Evolutionary conservation across 2,113 vertebrate genomes (phyloP).

Genomic region (Scalopus aquaticus): DNA sequence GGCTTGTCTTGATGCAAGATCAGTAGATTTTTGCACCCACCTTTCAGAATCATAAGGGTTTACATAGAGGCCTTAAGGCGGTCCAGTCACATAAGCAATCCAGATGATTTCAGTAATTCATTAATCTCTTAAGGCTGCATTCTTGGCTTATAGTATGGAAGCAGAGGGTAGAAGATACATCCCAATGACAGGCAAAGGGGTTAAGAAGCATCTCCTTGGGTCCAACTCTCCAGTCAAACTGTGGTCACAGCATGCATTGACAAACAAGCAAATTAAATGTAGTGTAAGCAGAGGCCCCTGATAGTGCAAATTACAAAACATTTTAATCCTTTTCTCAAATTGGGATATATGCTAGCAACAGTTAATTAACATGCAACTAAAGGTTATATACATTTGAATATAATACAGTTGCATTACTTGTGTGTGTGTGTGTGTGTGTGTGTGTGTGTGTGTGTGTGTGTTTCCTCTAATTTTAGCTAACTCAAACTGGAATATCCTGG

Average conservation of each 20-base stretch:
- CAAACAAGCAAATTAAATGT: constrained; percentile 1
- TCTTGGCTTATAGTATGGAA: neutral
- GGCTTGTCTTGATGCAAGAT: neutral
- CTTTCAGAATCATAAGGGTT: neutral
- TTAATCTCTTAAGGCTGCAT: neutral
- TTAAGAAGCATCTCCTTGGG: neutral
- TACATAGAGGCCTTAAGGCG: neutral
- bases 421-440: neutral
- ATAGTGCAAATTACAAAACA: neutral
- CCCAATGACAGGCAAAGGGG: neutral
- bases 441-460: rapidly evolving
- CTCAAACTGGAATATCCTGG: neutral
- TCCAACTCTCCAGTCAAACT: neutral
- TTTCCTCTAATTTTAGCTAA: neutral
- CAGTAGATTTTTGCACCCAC: neutral
- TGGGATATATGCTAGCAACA: neutral
- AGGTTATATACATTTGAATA: neutral
- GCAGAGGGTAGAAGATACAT: neutral
- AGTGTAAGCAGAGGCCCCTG: constrained; percentile 14
- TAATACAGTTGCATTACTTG: neutral
- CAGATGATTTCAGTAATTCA: neutral
- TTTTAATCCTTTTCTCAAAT: neutral
- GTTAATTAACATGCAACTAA: neutral
- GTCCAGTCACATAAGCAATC: neutral
- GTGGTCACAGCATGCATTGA: neutral